phyloP scores from a whole-genome alignment of 23 tunicate species.

The Styela plicata region DNA sequence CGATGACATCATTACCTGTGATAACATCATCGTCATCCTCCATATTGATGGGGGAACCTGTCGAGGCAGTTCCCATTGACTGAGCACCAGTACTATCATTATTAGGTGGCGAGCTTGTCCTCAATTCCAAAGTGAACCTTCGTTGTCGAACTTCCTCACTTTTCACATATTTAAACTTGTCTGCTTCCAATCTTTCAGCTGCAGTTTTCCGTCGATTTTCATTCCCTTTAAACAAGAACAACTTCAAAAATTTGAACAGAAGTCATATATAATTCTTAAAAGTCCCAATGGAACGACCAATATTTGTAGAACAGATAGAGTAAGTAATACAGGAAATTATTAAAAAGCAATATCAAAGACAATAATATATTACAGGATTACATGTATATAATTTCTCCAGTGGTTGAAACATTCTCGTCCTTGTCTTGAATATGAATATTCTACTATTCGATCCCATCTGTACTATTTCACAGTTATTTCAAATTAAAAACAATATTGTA shows the following conservation, averaged over 20 bases:
- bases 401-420: too few species aligned
- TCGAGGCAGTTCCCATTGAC: slow-evolving; percentile 75
- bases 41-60: slow-evolving; percentile 65
- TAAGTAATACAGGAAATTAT: neutral
- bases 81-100: slow-evolving; percentile 85
- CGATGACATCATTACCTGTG: slow-evolving; percentile 38
- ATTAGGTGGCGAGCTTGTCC: slow-evolving; percentile 30
- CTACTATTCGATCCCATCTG: too few species aligned
- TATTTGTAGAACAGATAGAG: too few species aligned
- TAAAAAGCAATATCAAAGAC: too few species aligned
- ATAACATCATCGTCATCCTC: slow-evolving; percentile 59
- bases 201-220: slow-evolving; percentile 64
- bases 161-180: slow-evolving; percentile 83
- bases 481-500: too few species aligned
- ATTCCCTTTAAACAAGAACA: slow-evolving; percentile 27
- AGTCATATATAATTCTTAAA: neutral
- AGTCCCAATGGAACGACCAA: too few species aligned
- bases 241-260: neutral
- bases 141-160: slow-evolving; percentile 80
- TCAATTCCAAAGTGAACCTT: slow-evolving; percentile 36
- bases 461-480: too few species aligned
- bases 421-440: too few species aligned
- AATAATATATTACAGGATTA: too few species aligned
- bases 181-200: slow-evolving; percentile 90
- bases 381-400: too few species aligned